Evolutionary conservation across 1,140 invertebrate species (phyloP), one percentile per base, ranked within the genome.

Genomic region (Drosophila ficusphila): DNA sequence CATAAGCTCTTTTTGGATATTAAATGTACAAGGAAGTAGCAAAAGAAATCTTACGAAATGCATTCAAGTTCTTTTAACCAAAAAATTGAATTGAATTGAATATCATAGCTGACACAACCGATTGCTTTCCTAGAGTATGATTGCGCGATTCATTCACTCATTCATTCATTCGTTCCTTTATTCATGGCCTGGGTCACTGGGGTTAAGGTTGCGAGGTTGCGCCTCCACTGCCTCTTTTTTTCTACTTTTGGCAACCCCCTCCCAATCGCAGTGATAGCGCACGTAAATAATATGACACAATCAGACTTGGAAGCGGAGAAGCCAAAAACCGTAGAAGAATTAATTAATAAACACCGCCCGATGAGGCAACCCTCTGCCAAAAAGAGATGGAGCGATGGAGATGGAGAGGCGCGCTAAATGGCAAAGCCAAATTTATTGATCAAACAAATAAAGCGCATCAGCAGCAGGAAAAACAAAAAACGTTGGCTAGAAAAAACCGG

Each of bases 391-490:
- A 29, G 14, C 33, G 2, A 25, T n/a, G n/a, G 12, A 0, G 27
- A 9, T 18, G 4, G 42, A 33, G 25, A 47, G 19, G 12, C 23
- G 23, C 38, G 53, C 54, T 72, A 85, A 86, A 71, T 51, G 74
- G 57, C 54, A 52, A 51, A 31, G 54, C 61, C 64, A 51, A 86
- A 85, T 76, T 76, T 85, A 85, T 85, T 85, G 81, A 85, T 85
- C 81, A 85, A 85, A 85, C 81, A 85, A 85, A 85, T 85, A 76
- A 83, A 85, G 71, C 79, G 81, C 79, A 83, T 67, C 79, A 49
- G 21, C 61, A 33, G 19, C 48, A 5, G 18, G 4, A 23, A 9
- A 48, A 31, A 23, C 7, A 48, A 31, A 48, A 29, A 25, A 46
- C 39, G 18, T 12, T 27, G 11, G 33, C 42, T 39, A 34, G 25